Evolutionary conservation across 2,797 vertebrate species (phyloP).

Genomic region (Delichon dasypus): DNA sequence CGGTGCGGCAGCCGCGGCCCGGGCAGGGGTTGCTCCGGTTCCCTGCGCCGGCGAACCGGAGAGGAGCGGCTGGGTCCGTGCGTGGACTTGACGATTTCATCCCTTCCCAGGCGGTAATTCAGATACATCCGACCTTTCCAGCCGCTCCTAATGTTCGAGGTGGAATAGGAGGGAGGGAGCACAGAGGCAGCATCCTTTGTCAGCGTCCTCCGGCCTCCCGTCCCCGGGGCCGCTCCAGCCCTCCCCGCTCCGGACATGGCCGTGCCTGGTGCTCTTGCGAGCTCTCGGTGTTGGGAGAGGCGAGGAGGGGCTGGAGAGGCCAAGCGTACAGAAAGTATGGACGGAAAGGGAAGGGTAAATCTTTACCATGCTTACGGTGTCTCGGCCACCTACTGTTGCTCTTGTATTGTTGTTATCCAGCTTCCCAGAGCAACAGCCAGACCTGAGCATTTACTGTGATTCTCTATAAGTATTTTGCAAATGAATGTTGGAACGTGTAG

Average conservation of each 20-base stretch:
- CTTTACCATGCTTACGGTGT: neutral
- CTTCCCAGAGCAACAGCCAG: neutral
- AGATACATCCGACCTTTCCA: neutral
- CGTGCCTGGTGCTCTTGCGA: fast-evolving
- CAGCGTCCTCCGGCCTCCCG: neutral
- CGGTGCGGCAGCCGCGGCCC: neutral
- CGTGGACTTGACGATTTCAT: no score
- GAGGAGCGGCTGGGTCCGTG: neutral
- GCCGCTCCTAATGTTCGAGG: fast-evolving
- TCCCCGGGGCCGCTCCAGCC: neutral
- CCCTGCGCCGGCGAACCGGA: neutral
- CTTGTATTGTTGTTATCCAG: neutral
- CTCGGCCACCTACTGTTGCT: neutral
- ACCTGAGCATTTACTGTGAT: neutral
- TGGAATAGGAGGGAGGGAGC: neutral
- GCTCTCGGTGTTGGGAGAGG: neutral
- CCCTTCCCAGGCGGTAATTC: neutral
- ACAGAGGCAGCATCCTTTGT: neutral
- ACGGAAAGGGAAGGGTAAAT: neutral
- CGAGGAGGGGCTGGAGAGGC: neutral
- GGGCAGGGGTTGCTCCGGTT: neutral
- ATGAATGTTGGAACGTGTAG: neutral
- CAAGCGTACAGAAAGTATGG: fast-evolving
- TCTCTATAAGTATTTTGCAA: neutral
- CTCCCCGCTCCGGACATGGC: neutral